Conservation (phyloP, 2,113 vertebrate species). For the Cochlearius cochlearius region DNA sequence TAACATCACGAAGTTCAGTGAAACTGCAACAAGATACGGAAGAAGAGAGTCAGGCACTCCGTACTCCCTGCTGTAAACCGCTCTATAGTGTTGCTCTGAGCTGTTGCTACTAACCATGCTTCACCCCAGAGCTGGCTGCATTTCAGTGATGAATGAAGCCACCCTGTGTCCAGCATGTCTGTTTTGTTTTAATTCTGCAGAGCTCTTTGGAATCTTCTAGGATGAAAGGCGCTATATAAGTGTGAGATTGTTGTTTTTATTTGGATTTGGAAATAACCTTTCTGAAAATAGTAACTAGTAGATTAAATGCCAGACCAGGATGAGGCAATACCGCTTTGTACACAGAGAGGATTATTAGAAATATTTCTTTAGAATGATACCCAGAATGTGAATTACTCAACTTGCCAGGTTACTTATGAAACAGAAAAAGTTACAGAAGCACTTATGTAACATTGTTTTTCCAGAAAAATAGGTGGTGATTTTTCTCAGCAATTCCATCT, state of each 20-base stretch:
- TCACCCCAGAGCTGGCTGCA: background rate
- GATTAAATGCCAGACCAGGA: slow-evolving; percentile 56
- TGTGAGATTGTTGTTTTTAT: slow-evolving; percentile 48
- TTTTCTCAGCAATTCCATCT: slow-evolving; percentile 34
- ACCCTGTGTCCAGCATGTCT: slow-evolving; percentile 10
- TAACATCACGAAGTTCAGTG: background rate
- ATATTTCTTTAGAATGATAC: slow-evolving; percentile 68
- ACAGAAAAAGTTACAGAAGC: slow-evolving; percentile 58
- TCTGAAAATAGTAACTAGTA: slow-evolving; percentile 67
- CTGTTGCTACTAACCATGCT: background rate
- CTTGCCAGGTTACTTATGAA: slow-evolving; percentile 70
- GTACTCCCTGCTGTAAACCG: background rate
- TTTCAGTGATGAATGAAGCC: slow-evolving; percentile 25
- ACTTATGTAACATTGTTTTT: slow-evolving; percentile 58
- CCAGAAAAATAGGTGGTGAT: slow-evolving; percentile 34
- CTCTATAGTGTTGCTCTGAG: background rate
- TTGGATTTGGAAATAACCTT: slow-evolving; percentile 62
- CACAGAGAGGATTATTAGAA: slow-evolving; percentile 70
- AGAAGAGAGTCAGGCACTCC: background rate
- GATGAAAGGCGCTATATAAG: slow-evolving; percentile 29
- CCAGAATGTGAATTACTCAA: slow-evolving; percentile 60
- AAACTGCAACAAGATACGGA: background rate
- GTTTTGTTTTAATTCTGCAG: slow-evolving; percentile 55
- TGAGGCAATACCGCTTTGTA: slow-evolving; percentile 63
- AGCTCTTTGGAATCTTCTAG: slow-evolving; percentile 5